A percentile compares a stretch with the other conserved stretches of the same genome.
Conservation (phyloP, 1,140 invertebrate genomes). For the Danaus plexippus region DNA sequence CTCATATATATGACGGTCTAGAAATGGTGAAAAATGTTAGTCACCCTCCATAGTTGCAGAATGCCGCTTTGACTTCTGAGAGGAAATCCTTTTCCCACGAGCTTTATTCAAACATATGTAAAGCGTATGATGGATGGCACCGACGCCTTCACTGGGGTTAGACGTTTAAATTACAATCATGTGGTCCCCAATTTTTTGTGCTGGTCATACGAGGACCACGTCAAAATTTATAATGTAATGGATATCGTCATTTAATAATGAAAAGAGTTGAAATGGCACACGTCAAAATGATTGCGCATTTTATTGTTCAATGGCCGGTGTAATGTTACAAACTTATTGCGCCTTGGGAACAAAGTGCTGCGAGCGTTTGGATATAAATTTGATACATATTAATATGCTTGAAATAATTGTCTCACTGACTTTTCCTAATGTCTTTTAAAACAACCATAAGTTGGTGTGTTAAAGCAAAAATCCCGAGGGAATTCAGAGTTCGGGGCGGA, state of each 20-base stretch:
- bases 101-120: constrained; percentile 73
- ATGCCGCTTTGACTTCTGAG: constrained; percentile 62
- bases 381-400: constrained; percentile 6
- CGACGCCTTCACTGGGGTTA: constrained; percentile 49
- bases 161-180: constrained; percentile 67
- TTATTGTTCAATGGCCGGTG: constrained; percentile 45
- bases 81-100: constrained; percentile 72
- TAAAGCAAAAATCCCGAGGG: constrained; percentile 27
- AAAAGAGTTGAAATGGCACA: constrained; percentile 60
- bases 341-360: constrained; percentile 1
- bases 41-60: constrained; percentile 44
- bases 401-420: constrained; percentile 8
- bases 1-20: too few species aligned
- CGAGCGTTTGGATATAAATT: constrained; percentile 1
- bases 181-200: constrained; percentile 58
- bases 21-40: constrained; percentile 11
- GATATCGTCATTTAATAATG: constrained; percentile 42
- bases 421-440: constrained; percentile 7
- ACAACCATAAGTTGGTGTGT: constrained; percentile 12
- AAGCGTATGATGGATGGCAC: constrained; percentile 70
- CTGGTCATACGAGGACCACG: constrained; percentile 56
- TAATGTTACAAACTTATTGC: constrained; percentile 28
- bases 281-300: constrained; percentile 58
- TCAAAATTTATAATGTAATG: constrained; percentile 68
- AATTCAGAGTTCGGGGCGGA: constrained; percentile 22